Evolutionary conservation across 2,888 invertebrate genomes (phyloP), one percentile per base, ranked within the genome.

Genomic region (Meloe dianella): DNA sequence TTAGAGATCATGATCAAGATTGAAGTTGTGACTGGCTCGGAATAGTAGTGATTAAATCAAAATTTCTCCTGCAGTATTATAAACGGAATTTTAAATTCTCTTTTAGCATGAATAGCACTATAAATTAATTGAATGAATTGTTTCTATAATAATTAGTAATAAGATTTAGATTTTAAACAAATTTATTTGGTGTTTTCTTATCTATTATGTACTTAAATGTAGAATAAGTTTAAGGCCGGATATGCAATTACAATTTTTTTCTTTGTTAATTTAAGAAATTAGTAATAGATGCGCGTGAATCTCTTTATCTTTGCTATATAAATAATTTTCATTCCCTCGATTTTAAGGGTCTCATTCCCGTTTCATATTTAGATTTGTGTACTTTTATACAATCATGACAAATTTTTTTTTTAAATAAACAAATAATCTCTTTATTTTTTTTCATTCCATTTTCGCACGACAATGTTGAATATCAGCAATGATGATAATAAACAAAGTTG

Each of bases 211-310:
- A 17, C 0, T 8, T 47, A 24, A 51, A 24, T 51, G 6, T 51
- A 22, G 12, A 24, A 12, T 62, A 60, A 60, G 27, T 57, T 61
- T 62, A 62, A 70, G 81, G 80, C 79, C 79, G 75, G 71, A 73
- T 68, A 78, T 81, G 81, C 81, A 81, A 81, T 81, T n/a, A n/a
- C n/a, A 75, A 69, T 75, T 65, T 67, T n/a, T n/a, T n/a, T n/a
- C n/a, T n/a, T n/a, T n/a, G n/a, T n/a, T 35, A 51, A 1, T 22
- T 4, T 66, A 58, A 61, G 29, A 61, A 9, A 41, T 61, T 62
- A 38, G 60, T 64, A 12, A 51, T 67, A 61, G 61, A 63, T 58
- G 68, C 60, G 68, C 60, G 68, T 68, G 68, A 57, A 14, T 63
- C 61, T 65, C 20, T 65, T 56, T 47, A 20, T 64, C 54, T 38